Evolutionary conservation across 1,140 invertebrate genomes (phyloP), one percentile per base, ranked within the genome.

Genomic region (Drosophila saltans): DNA sequence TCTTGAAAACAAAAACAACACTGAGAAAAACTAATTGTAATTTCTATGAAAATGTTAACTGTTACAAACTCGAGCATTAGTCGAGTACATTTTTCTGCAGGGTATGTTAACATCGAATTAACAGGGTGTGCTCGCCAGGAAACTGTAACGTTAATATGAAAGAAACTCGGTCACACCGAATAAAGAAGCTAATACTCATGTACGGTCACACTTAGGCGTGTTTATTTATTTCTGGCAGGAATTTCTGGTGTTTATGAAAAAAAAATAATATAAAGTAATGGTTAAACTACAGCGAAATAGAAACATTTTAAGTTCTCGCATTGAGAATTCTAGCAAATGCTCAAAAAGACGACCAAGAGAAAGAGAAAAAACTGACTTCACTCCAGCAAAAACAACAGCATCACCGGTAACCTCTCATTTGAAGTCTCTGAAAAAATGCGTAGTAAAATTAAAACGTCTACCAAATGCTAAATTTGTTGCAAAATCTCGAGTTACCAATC

Each of bases 401-500:
- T 28, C 67, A 1, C n/a, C 45, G 7, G 45, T 9, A 41, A n/a
- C 11, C 9, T 41, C 16, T 11, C 5, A 43, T 73, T 10, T 40
- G 55, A 10, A 78, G 45, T 26, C 45, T 10, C 7, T 48, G 2
- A 52, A 52, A 21, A 52, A 78, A 41, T 84, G 81, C 52, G 57
- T 69, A 4, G 81, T 84, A 6, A 65, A 48, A 66, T 55, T 84
- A 30, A 80, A 58, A 45, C 81, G 81, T 36, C 6, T 67, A 36
- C 6, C 33, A 7, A 36, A 7, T 7, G 33, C 6, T 16, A 70
- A 72, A 52, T 0, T 3, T 48, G 1, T 8, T 24, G 2, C 16
- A 21, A 48, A 48, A 24, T 21, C 21, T 8, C 16, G 2, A 7
- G 5, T 0, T 21, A 24, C 7, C 2, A 0, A 52, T 52, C 45